phyloP scores from a whole-genome alignment of 2,888 invertebrate genomes.

The Parnassius glacialis region DNA sequence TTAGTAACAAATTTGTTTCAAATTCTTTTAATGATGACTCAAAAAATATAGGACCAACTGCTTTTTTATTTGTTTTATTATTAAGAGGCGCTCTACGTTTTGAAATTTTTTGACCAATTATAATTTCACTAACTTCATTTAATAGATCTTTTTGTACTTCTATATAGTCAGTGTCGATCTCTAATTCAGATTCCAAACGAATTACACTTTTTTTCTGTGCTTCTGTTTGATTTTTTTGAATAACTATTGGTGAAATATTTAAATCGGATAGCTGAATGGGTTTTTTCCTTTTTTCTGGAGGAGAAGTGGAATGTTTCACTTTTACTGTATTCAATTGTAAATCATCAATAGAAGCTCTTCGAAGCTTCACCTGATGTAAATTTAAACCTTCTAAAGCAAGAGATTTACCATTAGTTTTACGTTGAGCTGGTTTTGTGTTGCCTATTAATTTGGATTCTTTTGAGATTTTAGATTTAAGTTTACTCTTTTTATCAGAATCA shows the following conservation, averaged over 20 bases:
- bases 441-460: slow-evolving; percentile 15
- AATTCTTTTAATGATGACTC: slow-evolving; percentile 36
- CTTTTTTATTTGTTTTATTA: slow-evolving; percentile 30
- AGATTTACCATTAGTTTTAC: slow-evolving; percentile 6
- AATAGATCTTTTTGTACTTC: slow-evolving; percentile 29
- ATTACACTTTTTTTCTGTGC: no score
- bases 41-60: slow-evolving; percentile 40
- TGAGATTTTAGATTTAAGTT: slow-evolving; percentile 4
- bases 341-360: slow-evolving; percentile 38
- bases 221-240: slow-evolving; percentile 22
- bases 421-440: slow-evolving; percentile 1
- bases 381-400: slow-evolving; percentile 28
- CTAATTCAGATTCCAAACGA: slow-evolving; percentile 39
- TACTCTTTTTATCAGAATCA: slow-evolving; percentile 18
- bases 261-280: slow-evolving; percentile 30
- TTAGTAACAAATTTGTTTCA: slow-evolving; percentile 11
- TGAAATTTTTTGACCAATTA: slow-evolving; percentile 51
- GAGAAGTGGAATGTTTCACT: slow-evolving; percentile 37
- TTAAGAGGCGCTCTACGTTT: slow-evolving; percentile 38
- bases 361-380: slow-evolving; percentile 39
- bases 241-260: slow-evolving; percentile 25
- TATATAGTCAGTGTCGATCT: slow-evolving; percentile 39
- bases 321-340: slow-evolving; percentile 42
- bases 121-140: slow-evolving; percentile 39
- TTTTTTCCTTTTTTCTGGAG: slow-evolving; percentile 18